Evolutionary conservation across 2,888 invertebrate genomes (phyloP).

Genomic region (Scrobipalpa atriplicella): DNA sequence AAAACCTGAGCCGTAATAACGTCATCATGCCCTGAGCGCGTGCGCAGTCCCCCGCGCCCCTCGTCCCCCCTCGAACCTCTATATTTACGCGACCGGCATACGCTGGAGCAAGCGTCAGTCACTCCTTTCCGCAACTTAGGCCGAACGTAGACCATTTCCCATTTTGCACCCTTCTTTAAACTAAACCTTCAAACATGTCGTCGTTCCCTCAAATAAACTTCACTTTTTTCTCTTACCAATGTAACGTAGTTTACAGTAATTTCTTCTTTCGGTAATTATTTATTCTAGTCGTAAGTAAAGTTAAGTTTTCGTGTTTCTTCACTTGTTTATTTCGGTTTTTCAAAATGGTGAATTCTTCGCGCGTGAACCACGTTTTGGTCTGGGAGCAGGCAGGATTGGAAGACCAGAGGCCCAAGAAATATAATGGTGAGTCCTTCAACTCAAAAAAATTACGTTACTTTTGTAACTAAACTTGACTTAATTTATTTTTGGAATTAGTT

Average conservation of each 20-base stretch:
- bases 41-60: slow-evolving; percentile 45
- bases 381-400: slow-evolving; percentile 88
- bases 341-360: slow-evolving; percentile 66
- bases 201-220: slow-evolving; percentile 44
- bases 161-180: slow-evolving; percentile 36
- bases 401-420: slow-evolving; percentile 69
- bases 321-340: slow-evolving; percentile 29
- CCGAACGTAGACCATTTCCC: slow-evolving; percentile 39
- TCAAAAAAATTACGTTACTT: background rate
- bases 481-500: too few relatives aligned
- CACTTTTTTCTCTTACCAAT: slow-evolving; percentile 57
- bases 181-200: slow-evolving; percentile 61
- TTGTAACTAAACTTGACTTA: too few relatives aligned
- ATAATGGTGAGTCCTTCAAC: slow-evolving; percentile 62
- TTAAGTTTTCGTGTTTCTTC: slow-evolving; percentile 38
- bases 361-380: slow-evolving; percentile 87
- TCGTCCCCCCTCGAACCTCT: slow-evolving; percentile 39
- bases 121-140: background rate
- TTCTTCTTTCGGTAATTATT: background rate
- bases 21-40: slow-evolving; percentile 66
- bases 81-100: slow-evolving; percentile 52
- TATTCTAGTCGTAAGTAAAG: slow-evolving; percentile 15
- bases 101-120: slow-evolving; percentile 9
- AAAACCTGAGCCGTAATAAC: slow-evolving; percentile 50
- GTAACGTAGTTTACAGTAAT: slow-evolving; percentile 58